phyloP scores from a whole-genome alignment of 2,888 invertebrate genomes.

The Apotomis betuletana region DNA sequence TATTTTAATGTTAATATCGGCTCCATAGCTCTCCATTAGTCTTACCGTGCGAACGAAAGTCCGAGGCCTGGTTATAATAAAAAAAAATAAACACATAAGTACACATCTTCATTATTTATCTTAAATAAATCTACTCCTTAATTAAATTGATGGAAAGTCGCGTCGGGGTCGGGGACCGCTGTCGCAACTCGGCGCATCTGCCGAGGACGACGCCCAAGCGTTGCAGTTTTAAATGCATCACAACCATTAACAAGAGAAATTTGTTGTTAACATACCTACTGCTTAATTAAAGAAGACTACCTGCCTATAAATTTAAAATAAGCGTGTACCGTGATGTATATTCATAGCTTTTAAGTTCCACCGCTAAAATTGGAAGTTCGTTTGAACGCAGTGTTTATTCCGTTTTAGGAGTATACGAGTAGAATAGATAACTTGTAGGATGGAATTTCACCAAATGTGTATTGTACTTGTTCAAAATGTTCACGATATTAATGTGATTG shows the following conservation, averaged over 20 bases:
- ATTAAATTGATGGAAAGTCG: slow-evolving; percentile 13
- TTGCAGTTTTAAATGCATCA: slow-evolving; percentile 24
- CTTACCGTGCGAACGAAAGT: too few species aligned
- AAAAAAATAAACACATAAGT: too few species aligned
- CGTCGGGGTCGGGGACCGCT: slow-evolving; percentile 4
- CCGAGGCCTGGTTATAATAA: too few species aligned
- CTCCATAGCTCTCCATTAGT: too few species aligned
- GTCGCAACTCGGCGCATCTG: slow-evolving; percentile 18
- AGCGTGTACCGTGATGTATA: not conserved
- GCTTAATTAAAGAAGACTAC: slow-evolving; percentile 4
- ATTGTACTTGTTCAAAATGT: too few species aligned
- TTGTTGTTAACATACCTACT: slow-evolving; percentile 16
- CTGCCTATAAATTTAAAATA: slow-evolving; percentile 16
- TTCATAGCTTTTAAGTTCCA: slow-evolving; percentile 14
- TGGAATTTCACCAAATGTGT: too few species aligned
- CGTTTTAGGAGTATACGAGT: too few species aligned
- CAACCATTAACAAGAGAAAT: slow-evolving; percentile 26
- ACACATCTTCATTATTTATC: too few species aligned
- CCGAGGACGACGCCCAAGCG: slow-evolving; percentile 15
- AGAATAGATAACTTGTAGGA: too few species aligned
- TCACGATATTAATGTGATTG: too few species aligned
- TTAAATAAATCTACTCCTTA: not conserved
- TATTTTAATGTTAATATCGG: too few species aligned
- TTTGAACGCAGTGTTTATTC: not conserved
- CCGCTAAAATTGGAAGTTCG: not conserved